phyloP scores from a whole-genome alignment of 2,888 invertebrate genomes.

The Thera britannica region DNA sequence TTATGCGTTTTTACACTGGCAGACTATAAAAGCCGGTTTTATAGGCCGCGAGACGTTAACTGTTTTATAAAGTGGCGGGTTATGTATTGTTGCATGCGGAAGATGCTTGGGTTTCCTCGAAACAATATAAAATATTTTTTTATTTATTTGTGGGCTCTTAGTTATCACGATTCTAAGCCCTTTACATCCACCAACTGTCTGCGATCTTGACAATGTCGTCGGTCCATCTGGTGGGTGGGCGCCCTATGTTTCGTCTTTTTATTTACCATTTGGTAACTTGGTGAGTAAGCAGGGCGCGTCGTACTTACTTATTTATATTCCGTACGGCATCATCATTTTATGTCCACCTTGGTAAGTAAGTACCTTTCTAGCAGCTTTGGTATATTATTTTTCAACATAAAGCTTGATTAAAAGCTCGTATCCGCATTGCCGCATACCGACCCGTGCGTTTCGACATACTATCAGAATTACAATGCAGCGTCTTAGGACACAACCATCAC shows the following conservation, averaged over 20 bases:
- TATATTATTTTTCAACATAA: slow-evolving; percentile 39
- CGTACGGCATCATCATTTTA: no score
- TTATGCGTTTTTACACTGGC: slow-evolving; percentile 76
- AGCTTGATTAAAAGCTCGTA: slow-evolving; percentile 52
- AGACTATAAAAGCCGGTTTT: slow-evolving; percentile 81
- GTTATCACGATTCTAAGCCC: no score
- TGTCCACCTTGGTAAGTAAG: no score
- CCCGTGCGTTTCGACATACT: slow-evolving; percentile 77
- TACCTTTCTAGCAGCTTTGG: background rate
- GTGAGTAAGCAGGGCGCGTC: no score
- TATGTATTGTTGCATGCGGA: slow-evolving; percentile 59
- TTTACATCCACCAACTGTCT: no score
- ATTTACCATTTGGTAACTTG: no score
- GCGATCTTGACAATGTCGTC: no score
- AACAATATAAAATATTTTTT: slow-evolving; percentile 45
- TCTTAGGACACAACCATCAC: slow-evolving; percentile 16
- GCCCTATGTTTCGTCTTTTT: no score
- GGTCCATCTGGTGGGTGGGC: no score
- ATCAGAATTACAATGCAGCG: slow-evolving; percentile 76
- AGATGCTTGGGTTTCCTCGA: slow-evolving; percentile 74
- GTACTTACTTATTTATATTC: no score
- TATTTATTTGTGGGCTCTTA: slow-evolving; percentile 15
- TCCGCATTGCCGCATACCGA: slow-evolving; percentile 78
- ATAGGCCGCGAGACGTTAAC: slow-evolving; percentile 79
- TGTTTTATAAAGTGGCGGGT: slow-evolving; percentile 80